These are phyloP conservation scores for Neoarius graeffei DNA, from an alignment of 2,113 vertebrate species.

Conservation along the genomic window DNA sequence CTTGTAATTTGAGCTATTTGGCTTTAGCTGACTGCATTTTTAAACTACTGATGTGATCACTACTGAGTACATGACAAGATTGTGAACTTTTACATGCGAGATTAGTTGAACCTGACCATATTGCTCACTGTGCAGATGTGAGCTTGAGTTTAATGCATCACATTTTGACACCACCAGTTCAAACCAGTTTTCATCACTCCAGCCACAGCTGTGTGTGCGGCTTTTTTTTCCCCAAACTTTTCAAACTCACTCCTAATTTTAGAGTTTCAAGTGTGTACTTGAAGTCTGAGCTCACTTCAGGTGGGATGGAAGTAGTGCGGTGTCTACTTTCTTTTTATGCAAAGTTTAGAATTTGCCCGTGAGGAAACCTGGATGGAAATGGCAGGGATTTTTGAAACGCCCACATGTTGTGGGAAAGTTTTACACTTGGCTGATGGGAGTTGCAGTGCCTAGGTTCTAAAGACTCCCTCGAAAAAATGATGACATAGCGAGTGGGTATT, in stretches of 20 bases:
- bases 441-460: constrained; percentile 14
- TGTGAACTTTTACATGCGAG: no score
- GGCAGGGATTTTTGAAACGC: not conserved
- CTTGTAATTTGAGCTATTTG: not conserved
- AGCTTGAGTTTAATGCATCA: not conserved
- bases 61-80: not conserved
- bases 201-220: not conserved
- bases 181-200: not conserved
- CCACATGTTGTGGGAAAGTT: constrained; percentile 15
- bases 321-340: constrained; percentile 20
- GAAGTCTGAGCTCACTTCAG: constrained; percentile 1
- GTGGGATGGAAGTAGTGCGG: not conserved
- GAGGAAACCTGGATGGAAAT: constrained; percentile 16
- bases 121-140: not conserved
- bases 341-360: constrained; percentile 15
- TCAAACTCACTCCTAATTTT: constrained; percentile 6
- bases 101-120: not conserved
- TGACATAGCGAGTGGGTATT: not conserved
- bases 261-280: not conserved
- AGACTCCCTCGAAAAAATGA: constrained; percentile 22
- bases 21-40: not conserved
- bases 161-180: not conserved
- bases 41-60: not conserved
- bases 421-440: constrained; percentile 2
- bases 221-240: not conserved